Evolutionary conservation across 2,113 vertebrate genomes (phyloP), one percentile per base, ranked within the genome.

Genomic region (Dasypus novemcinctus): DNA sequence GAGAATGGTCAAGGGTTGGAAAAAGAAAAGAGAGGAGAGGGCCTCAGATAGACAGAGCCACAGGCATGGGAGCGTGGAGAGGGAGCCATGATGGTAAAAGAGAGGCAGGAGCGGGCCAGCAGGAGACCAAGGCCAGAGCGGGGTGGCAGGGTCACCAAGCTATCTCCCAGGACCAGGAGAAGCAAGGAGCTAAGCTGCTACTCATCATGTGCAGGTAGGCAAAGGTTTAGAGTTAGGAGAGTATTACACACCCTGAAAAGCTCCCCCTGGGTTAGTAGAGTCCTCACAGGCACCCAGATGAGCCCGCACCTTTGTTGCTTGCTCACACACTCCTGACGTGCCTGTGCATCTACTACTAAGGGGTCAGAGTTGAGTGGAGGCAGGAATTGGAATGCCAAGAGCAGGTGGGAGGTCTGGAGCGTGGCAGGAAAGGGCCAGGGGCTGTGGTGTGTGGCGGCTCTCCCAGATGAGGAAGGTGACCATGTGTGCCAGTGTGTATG

Each of bases 401-500:
- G 23, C 8, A 7, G 80, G 5, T 49, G 29, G 71, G 66, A 38
- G 6, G 7, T 46, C 59, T 36, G 4, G 52, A 21, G 8, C 49
- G 11, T 64, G 75, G 72, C 0, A 33, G 74, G 57, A 8, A 33
- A 7, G 33, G 21, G 21, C 49, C 7, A 43, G 21, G 12, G 43
- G 41, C 4, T 25, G 43, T 36, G 33, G 43, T 5, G 2, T 8
- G 7, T 2, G 1, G 41, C 31, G 20, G 83, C 43, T 81, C 33
- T 79, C 72, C 54, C 23, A 7, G 61, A n/a, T 0, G 15, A 18
- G 20, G 23, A n/a, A n/a, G 7, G 12, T 20, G 33, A 46, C 2
- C 8, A 0, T n/a, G 12, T 54, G 31, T 5, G 63, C 5, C 31
- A 27, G 17, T 5, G 8, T 59, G 29, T 59, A 9, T 1, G 1